A percentile compares a stretch with the other conserved stretches of the same genome.
Conservation (phyloP, 2,113 vertebrate genomes). For the Rhinoderma darwinii region DNA sequence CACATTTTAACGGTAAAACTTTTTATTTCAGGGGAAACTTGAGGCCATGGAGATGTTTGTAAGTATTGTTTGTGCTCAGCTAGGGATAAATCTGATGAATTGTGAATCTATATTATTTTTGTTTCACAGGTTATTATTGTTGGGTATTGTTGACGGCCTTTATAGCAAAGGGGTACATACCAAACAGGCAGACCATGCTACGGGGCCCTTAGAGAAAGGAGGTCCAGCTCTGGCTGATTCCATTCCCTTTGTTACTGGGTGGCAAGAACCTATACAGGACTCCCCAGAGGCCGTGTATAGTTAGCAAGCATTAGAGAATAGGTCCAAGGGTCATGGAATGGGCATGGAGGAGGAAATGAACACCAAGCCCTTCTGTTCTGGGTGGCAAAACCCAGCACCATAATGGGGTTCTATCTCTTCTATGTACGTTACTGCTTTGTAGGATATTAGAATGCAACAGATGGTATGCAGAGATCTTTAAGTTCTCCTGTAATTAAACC, state of each 20-base stretch:
- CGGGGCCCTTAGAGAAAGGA: too few species aligned
- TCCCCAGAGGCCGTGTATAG: too few species aligned
- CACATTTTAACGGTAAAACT: conserved; percentile 33
- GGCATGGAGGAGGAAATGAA: too few species aligned
- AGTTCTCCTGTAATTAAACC: conserved; percentile 14
- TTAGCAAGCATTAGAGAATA: too few species aligned
- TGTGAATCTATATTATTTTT: background rate
- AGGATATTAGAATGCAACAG: background rate
- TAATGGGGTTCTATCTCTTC: background rate
- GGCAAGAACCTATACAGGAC: too few species aligned
- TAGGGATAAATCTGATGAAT: background rate
- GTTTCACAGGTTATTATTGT: background rate
- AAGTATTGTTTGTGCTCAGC: conserved; percentile 70
- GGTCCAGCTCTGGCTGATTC: too few species aligned
- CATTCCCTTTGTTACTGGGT: too few species aligned
- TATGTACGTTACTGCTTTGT: background rate
- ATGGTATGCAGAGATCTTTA: background rate
- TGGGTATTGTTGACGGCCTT: background rate
- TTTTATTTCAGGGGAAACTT: conserved; percentile 74
- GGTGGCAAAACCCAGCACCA: background rate
- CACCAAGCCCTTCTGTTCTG: too few species aligned
- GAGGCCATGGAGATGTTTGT: conserved; percentile 85
- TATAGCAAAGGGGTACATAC: background rate
- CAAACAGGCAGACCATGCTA: too few species aligned
- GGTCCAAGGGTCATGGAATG: too few species aligned